Conservation (phyloP, 2,113 vertebrate genomes). For the Vidua chalybeata region DNA sequence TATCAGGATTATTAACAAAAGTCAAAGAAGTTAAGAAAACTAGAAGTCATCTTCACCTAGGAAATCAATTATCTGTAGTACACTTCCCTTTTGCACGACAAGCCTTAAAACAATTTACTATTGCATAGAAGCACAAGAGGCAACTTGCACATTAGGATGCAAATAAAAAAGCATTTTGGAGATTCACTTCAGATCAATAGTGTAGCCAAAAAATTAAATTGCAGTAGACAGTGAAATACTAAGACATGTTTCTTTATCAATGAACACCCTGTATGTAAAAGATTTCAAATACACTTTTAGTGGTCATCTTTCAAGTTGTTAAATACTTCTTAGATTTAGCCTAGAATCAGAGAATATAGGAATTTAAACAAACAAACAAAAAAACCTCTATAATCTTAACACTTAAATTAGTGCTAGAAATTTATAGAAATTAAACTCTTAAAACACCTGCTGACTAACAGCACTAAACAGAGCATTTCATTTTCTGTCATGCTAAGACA, state of each 20-base stretch:
- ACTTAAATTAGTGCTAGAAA: not conserved
- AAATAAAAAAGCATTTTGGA: not conserved
- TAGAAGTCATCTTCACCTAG: not conserved
- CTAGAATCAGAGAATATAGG: not conserved
- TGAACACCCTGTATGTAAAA: not conserved
- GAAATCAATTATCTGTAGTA: not conserved
- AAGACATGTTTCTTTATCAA: not conserved
- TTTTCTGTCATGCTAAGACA: not conserved
- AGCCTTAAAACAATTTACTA: not conserved
- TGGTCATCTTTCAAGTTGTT: not conserved
- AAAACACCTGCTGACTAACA: not conserved
- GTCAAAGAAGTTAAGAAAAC: not conserved
- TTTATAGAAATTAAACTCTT: not conserved
- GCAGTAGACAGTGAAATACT: not conserved
- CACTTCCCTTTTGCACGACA: not conserved
- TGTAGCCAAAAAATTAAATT: not conserved
- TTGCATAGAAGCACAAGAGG: not conserved
- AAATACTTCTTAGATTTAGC: not conserved
- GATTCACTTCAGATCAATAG: not conserved
- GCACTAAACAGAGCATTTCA: not conserved
- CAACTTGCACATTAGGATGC: not conserved
- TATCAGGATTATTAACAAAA: not conserved
- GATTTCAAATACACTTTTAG: not conserved
- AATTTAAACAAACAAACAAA: not conserved
- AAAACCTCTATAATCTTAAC: not conserved